A percentile compares a stretch with the other conserved stretches of the same genome.
phyloP scores from a whole-genome alignment of 2,113 vertebrate species.

The Mustela lutreola region DNA sequence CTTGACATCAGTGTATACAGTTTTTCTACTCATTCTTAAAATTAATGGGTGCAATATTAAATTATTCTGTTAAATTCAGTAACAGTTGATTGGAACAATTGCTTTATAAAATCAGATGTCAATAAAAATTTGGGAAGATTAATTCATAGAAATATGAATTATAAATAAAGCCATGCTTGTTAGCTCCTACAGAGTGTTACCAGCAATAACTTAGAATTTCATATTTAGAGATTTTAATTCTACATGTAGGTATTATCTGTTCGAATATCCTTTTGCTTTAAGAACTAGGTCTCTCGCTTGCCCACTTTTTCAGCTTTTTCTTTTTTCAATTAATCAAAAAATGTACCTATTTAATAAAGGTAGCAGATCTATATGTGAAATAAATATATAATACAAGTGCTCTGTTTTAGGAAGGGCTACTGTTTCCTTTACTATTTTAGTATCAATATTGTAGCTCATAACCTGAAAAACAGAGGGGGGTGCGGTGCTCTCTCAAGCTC shows the following conservation, averaged over 20 bases:
- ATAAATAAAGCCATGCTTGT: background rate
- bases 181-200: background rate
- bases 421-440: background rate
- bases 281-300: background rate
- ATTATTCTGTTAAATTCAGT: background rate
- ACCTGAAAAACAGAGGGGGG: rapidly evolving
- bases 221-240: background rate
- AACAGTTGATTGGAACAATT: background rate
- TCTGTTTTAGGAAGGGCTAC: background rate
- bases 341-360: background rate
- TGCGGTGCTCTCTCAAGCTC: rapidly evolving
- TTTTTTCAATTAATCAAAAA: background rate
- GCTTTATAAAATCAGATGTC: background rate
- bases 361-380: background rate
- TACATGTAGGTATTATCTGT: background rate
- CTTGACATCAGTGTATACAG: background rate
- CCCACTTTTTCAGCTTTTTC: background rate
- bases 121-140: background rate
- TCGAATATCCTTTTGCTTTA: background rate
- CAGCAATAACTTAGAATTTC: background rate
- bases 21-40: background rate
- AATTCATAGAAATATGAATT: background rate
- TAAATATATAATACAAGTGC: background rate
- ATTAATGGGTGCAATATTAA: background rate
- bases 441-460: background rate